Evolutionary conservation across 2,888 invertebrate species (phyloP).

Genomic region (Lasioglossum zephyrum): DNA sequence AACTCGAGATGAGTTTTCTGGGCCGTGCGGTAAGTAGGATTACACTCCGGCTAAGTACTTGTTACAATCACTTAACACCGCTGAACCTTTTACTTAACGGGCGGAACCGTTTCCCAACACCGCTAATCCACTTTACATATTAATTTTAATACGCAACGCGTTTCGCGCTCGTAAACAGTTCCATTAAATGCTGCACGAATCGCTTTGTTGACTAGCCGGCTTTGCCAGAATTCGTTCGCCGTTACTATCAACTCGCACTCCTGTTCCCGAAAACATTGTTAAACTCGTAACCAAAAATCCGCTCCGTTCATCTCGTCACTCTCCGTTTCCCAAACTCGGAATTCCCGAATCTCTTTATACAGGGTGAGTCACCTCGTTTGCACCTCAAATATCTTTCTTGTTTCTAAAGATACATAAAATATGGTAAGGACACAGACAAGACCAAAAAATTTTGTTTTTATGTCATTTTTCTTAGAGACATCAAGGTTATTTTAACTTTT

Average conservation of each 20-base stretch:
- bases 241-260: neutral
- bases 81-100: slow-evolving; percentile 44
- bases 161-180: slow-evolving; percentile 2
- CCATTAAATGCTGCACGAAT: neutral
- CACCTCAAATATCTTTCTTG: no score
- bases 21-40: slow-evolving; percentile 49
- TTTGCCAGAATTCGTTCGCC: no score
- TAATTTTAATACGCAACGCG: slow-evolving; percentile 26
- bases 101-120: neutral
- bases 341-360: no score
- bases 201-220: neutral
- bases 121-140: slow-evolving; percentile 22
- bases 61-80: slow-evolving; percentile 52
- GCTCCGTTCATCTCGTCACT: neutral
- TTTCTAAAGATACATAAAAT: no score
- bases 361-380: no score
- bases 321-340: no score
- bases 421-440: no score
- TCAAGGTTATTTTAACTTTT: no score
- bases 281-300: neutral
- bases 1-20: slow-evolving; percentile 45
- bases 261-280: neutral
- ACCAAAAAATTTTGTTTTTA: no score
- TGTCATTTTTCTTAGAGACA: no score
- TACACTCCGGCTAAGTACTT: slow-evolving; percentile 48